Conservation (phyloP, 2,888 invertebrate species). For the Unio pictorum region DNA sequence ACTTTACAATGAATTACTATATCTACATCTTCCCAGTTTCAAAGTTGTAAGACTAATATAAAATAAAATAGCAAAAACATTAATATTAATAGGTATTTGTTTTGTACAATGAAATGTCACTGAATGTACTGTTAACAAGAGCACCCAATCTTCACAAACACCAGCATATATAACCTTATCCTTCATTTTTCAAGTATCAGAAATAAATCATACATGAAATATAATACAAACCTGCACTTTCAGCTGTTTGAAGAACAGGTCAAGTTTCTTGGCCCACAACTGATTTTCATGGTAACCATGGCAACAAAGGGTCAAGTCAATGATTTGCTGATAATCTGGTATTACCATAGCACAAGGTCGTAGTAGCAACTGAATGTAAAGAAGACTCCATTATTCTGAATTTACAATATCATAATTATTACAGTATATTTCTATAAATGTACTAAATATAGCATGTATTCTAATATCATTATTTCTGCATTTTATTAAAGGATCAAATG, state of each 20-base stretch:
- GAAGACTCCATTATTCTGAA: background rate
- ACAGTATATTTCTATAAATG: background rate
- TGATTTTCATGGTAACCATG: slow-evolving; percentile 56
- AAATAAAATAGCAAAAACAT: too few relatives aligned
- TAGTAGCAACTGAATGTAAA: slow-evolving; percentile 56
- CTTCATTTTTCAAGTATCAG: background rate
- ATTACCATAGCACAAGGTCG: slow-evolving; percentile 66
- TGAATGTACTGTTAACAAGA: too few relatives aligned
- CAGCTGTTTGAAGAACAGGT: slow-evolving; percentile 54
- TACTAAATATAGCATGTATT: background rate
- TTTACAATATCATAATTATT: background rate
- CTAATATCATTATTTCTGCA: too few relatives aligned
- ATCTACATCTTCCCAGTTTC: too few relatives aligned
- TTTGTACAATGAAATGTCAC: too few relatives aligned
- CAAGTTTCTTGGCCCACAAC: slow-evolving; percentile 57
- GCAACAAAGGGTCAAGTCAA: slow-evolving; percentile 56
- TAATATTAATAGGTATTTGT: too few relatives aligned
- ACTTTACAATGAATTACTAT: too few relatives aligned
- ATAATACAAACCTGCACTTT: slow-evolving; percentile 56
- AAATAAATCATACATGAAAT: background rate
- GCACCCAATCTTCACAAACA: too few relatives aligned
- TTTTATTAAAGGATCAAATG: too few relatives aligned
- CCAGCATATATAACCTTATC: too few relatives aligned
- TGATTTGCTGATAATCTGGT: slow-evolving; percentile 59
- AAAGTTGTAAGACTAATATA: too few relatives aligned